Evolutionary conservation across 2,888 invertebrate genomes (phyloP).

Genomic region (Cheilosia variabilis): DNA sequence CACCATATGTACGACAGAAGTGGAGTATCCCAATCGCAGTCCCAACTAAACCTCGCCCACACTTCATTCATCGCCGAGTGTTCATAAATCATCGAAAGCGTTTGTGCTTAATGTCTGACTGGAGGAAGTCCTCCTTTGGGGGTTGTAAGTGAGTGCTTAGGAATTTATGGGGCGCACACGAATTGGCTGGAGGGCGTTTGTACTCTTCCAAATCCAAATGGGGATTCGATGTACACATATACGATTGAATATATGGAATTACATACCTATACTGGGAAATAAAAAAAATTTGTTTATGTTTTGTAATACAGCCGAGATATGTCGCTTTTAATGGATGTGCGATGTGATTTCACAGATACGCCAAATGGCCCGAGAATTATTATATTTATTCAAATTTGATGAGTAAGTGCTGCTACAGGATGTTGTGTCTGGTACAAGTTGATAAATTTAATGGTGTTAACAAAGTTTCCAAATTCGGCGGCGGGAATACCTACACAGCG

Average conservation of each 20-base stretch:
- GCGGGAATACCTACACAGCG: too few species aligned
- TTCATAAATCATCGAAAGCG: constrained; percentile 75
- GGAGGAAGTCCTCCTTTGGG: constrained; percentile 72
- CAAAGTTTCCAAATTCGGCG: too few species aligned
- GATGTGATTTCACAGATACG: constrained; percentile 44
- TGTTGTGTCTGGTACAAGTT: constrained; percentile 5
- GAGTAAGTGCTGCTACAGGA: constrained; percentile 22
- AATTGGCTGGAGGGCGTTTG: constrained; percentile 41
- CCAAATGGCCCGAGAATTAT: neutral
- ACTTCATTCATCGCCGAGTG: constrained; percentile 69
- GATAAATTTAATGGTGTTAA: constrained; percentile 10
- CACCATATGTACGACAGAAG: neutral
- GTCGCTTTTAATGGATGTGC: constrained; percentile 64
- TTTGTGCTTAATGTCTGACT: constrained; percentile 74
- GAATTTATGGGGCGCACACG: constrained; percentile 72
- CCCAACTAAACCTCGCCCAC: constrained; percentile 41
- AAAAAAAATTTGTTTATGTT: constrained; percentile 66
- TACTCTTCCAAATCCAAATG: constrained; percentile 70
- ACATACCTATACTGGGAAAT: constrained; percentile 14
- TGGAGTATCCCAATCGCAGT: neutral
- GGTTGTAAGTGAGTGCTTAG: constrained; percentile 74
- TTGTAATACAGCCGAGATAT: constrained; percentile 64
- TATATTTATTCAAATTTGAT: constrained; percentile 50
- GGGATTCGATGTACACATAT: constrained; percentile 67
- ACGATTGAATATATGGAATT: constrained; percentile 69